Percentiles rank a stretch among this genome's conserved stretches.
phyloP scores from a whole-genome alignment of 2,113 vertebrate genomes.

The Podarcis muralis region DNA sequence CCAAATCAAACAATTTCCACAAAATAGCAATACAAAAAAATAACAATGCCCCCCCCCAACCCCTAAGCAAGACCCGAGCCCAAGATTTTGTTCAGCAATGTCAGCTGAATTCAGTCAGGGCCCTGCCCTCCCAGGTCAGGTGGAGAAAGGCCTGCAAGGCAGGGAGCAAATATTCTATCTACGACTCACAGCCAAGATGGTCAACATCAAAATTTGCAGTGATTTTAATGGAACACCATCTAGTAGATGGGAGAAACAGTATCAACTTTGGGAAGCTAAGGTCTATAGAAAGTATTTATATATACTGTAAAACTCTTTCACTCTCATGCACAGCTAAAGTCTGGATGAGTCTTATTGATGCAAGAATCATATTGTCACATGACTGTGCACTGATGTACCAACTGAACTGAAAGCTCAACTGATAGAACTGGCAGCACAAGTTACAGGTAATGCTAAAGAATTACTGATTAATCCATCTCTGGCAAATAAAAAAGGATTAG shows the following conservation, averaged over 20 bases:
- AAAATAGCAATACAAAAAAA: no score
- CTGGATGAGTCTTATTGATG: not conserved
- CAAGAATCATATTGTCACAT: not conserved
- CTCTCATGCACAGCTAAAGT: not conserved
- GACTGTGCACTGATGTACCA: slow-evolving; percentile 29
- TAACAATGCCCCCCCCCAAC: no score
- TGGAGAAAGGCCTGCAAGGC: no score
- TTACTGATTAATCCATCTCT: not conserved
- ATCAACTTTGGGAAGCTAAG: not conserved
- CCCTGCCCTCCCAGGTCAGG: no score
- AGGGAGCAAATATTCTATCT: no score
- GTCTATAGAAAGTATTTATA: not conserved
- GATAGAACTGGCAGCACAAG: not conserved
- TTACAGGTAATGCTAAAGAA: not conserved
- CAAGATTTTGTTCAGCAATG: no score
- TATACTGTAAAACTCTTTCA: not conserved
- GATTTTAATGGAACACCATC: not conserved
- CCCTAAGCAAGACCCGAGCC: no score
- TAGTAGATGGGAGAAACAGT: not conserved
- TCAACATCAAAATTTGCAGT: not conserved
- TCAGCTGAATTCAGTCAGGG: no score
- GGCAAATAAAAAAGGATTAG: not conserved
- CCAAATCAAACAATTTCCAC: no score
- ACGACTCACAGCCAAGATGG: no score
- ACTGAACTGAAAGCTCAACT: slow-evolving; percentile 35